Base-by-base conservation (phyloP, 2,113 vertebrate species). In the Haemorhous mexicanus region DNA sequence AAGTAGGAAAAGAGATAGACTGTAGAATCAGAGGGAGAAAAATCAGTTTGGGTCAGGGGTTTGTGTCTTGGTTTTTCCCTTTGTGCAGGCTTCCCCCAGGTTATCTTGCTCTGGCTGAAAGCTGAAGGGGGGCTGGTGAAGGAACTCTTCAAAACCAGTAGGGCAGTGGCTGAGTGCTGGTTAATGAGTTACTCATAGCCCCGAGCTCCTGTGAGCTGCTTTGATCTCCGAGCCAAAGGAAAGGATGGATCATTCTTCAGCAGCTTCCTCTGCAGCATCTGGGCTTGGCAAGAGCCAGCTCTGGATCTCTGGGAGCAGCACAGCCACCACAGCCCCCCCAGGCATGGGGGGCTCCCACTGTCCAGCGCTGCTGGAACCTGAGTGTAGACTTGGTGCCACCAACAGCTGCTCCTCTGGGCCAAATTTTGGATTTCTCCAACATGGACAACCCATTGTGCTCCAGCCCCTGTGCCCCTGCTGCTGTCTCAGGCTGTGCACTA, bases 111-210 rank as follows among this genome's bases (percentile, higher is more conserved):
- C 39, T 81, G 81, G 22, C 35, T 6, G 6, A 62, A 84, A 81
- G 16, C 86, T 13, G 32, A 24, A 78, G 74, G 26, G 22, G 56
- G 23, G 26, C 26, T 6, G 5, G 19, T 67, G 69, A 74, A 75
- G 52, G 66, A 70, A 3, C 56, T 17, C 55, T 41, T 80, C 66
- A 76, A 30, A 87, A 64, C 6, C 30, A 87, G 72, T 4, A 8
- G 19, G 3, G 47, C 4, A 5, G 33, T 20, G 10, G 67, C 78
- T 79, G 70, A 16, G 59, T 2, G 1, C 67, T 72, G 84, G 96
- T 96, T 97, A 95, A 97, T 96, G 93, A 94, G 83, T 94, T 89
- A 96, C 87, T 69, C 14, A 22, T 64, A 90, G 95, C 89, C 67
- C 43, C 5, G 0, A 94, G 93, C 84, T 92, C 58, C 75, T 72